Conservation (phyloP, 2,888 invertebrate genomes). For the Anticlea derivata region DNA sequence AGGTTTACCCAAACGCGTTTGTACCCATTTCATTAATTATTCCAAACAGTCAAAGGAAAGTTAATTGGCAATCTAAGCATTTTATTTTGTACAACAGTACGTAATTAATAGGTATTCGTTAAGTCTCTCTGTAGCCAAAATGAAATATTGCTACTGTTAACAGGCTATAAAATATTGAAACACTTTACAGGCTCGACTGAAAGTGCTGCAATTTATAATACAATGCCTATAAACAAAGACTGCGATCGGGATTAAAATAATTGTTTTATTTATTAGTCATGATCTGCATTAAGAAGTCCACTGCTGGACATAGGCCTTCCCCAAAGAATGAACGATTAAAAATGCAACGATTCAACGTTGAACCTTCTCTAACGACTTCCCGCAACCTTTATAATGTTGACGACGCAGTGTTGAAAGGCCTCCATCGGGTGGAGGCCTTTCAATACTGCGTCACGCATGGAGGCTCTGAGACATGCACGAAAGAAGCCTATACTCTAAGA, state of each 20-base stretch:
- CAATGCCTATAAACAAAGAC: slow-evolving; percentile 21
- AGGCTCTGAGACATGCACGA: too few species aligned
- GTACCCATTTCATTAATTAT: slow-evolving; percentile 23
- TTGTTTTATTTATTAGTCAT: slow-evolving; percentile 4
- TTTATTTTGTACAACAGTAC: slow-evolving; percentile 35
- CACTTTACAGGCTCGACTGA: slow-evolving; percentile 33
- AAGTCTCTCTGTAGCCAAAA: slow-evolving; percentile 29
- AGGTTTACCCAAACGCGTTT: too few species aligned
- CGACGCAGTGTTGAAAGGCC: too few species aligned
- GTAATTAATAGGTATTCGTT: slow-evolving; percentile 35
- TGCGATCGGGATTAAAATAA: neutral
- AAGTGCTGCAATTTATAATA: slow-evolving; percentile 29
- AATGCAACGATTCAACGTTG: too few species aligned
- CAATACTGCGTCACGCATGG: too few species aligned
- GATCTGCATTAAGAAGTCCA: too few species aligned
- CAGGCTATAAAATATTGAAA: slow-evolving; percentile 37
- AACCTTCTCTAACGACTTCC: too few species aligned
- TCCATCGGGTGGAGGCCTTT: too few species aligned
- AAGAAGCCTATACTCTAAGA: too few species aligned
- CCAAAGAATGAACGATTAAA: too few species aligned
- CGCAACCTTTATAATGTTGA: too few species aligned
- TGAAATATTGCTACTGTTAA: slow-evolving; percentile 37
- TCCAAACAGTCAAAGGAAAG: slow-evolving; percentile 30
- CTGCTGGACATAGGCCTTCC: too few species aligned
- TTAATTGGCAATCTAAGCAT: slow-evolving; percentile 38